Percentiles rank a stretch among this genome's conserved stretches.
These are phyloP conservation scores for Stegophylla sp. DNA, from an alignment of 2,888 invertebrate genomes.

Conservation along the genomic window DNA sequence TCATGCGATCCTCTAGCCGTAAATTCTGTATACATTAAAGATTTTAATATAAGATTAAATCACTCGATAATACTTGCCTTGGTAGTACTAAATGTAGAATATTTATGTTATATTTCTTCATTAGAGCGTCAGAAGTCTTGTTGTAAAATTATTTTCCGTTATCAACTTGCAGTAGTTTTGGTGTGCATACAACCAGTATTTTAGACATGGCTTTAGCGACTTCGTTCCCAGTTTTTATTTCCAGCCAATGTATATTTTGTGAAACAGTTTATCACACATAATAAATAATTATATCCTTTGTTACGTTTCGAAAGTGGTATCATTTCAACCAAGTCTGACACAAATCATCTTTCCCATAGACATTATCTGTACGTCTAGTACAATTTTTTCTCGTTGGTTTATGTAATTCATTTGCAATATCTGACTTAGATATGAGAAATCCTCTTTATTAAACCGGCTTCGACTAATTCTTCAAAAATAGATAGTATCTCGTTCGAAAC, in stretches of 20 bases:
- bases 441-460: background rate
- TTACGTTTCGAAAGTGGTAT: constrained; percentile 63
- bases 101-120: constrained; percentile 51
- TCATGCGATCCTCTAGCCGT: constrained; percentile 40
- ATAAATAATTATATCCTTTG: constrained; percentile 63
- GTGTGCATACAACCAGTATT: background rate
- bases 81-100: constrained; percentile 19
- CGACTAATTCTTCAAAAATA: background rate
- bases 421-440: background rate
- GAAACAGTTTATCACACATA: constrained; percentile 64
- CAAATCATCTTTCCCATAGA: constrained; percentile 64
- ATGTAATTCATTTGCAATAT: constrained; percentile 59
- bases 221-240: constrained; percentile 63
- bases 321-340: constrained; percentile 65
- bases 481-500: background rate
- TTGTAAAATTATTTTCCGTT: constrained; percentile 62
- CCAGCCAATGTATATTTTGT: constrained; percentile 65
- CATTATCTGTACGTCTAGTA: constrained; percentile 63
- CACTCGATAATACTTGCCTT: constrained; percentile 51
- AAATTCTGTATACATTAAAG: constrained; percentile 60
- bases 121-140: constrained; percentile 46
- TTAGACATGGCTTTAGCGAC: constrained; percentile 61
- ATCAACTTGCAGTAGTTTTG: background rate
- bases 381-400: constrained; percentile 64
- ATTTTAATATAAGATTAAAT: constrained; percentile 40